Conservation (phyloP, 2,797 vertebrate species). For the Sandelia bainsii region DNA sequence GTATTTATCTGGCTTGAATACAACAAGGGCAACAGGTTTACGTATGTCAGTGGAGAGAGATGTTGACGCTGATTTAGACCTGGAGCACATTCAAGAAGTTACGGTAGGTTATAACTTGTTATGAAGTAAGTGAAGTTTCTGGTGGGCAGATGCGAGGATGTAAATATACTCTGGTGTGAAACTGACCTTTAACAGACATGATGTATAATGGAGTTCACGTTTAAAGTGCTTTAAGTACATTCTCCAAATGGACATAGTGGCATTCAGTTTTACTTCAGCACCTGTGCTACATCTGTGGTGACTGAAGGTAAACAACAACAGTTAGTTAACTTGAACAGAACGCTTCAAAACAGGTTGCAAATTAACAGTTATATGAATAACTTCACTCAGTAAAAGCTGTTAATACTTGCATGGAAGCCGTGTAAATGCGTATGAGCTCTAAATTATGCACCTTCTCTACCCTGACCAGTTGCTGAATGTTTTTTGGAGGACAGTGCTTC, state of each 20-base stretch:
- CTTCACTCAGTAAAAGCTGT: neutral
- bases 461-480: conserved; percentile 58
- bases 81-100: neutral
- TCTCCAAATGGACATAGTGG: no score
- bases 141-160: neutral
- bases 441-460: neutral
- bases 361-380: neutral
- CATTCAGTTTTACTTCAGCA: no score
- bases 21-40: neutral
- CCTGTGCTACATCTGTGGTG: neutral
- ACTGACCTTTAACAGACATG: no score
- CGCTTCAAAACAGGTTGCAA: neutral
- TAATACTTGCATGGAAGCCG: neutral
- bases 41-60: neutral
- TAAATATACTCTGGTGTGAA: no score
- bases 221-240: no score
- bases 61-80: neutral
- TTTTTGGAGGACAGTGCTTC: conserved; percentile 63
- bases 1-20: neutral
- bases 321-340: neutral
- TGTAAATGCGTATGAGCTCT: neutral
- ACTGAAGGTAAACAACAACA: neutral
- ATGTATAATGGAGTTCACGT: no score
- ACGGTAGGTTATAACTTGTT: neutral
- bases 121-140: neutral